Percentiles rank a stretch among this genome's conserved stretches.
Conservation (phyloP, 2,888 invertebrate genomes). For the Rhorus exstirpatorius region DNA sequence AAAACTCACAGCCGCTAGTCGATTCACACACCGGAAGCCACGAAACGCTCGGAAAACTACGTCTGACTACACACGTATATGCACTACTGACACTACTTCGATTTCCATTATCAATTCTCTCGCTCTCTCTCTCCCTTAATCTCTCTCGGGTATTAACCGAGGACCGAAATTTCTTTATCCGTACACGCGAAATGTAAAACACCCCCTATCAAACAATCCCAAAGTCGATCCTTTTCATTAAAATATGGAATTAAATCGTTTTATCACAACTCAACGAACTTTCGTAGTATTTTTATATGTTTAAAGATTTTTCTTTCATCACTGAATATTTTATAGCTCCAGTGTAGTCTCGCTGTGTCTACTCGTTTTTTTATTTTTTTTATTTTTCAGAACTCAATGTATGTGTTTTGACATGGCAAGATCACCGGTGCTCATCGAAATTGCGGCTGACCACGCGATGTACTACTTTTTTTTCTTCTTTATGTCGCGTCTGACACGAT, state of each 20-base stretch:
- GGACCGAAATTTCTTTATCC: conserved; percentile 5
- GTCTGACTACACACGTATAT: conserved; percentile 44
- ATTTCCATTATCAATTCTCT: conserved; percentile 15
- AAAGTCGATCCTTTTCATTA: background rate
- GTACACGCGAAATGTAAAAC: background rate
- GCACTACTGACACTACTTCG: conserved; percentile 31
- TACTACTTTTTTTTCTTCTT: background rate
- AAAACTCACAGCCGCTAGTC: conserved; percentile 39
- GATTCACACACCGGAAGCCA: conserved; percentile 27
- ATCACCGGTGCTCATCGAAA: conserved; percentile 30
- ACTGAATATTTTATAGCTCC: conserved; percentile 47
- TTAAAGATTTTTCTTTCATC: background rate
- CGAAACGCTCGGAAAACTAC: background rate
- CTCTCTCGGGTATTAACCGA: background rate
- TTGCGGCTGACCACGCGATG: conserved; percentile 55
- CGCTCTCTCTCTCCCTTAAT: background rate
- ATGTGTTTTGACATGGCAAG: conserved; percentile 17
- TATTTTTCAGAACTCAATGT: background rate
- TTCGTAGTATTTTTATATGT: background rate
- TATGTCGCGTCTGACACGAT: conserved; percentile 54
- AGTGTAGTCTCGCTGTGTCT: background rate
- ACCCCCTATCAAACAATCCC: conserved; percentile 2
- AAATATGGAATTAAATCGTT: background rate
- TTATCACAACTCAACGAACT: background rate
- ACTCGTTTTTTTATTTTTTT: conserved; percentile 5